Base-by-base conservation (phyloP, 2,888 invertebrate genomes). In the Trissoscelio sp. region DNA sequence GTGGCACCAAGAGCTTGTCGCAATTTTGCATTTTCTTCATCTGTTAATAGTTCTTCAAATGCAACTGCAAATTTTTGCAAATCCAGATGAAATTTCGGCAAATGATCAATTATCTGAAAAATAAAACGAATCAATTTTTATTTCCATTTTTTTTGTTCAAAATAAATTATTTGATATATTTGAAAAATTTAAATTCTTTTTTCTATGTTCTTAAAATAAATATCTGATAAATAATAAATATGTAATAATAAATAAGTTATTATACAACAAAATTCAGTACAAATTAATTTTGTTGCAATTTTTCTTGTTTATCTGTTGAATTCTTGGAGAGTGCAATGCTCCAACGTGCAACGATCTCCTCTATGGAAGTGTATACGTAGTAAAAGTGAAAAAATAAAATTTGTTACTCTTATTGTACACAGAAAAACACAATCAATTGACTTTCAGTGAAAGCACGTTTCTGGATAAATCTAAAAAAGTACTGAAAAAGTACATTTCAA, bases 1-100 rank as follows among this genome's bases (percentile, higher is more conserved):
- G 91, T 91, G 5, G 83, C 79, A 2, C 89, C 81, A 31, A 92
- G 89, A 85, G 90, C 92, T 82, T 82, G 91, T 86, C 79, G 92
- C 84, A 90, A 88, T 74, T 92, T 92, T 60, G 92, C 90, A 48
- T 88, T 88, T 77, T 91, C 92, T 20, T 92, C 92, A 72, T 92
- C 92, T 78, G 92, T 82, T n/a, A 91, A 85, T 72, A 93, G 83
- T 67, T 91, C 89, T 64, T 93, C 92, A 42, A 93, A 90, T 0
- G 93, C 92, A 0, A 92, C 91, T 0, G 92, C 92, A 83, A 92
- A 93, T 77, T 92, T 91, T 82, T 93, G 92, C 14, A 93, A 88
- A 22, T 92, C 91, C 70, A 89, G 92, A 91, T 94, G 94, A 31
- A 95, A 91, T 84, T 93, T 93, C 67, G 94, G 93, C 85, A 94